Conservation (phyloP, 2,113 vertebrate genomes). For the Nerophis ophidion region DNA sequence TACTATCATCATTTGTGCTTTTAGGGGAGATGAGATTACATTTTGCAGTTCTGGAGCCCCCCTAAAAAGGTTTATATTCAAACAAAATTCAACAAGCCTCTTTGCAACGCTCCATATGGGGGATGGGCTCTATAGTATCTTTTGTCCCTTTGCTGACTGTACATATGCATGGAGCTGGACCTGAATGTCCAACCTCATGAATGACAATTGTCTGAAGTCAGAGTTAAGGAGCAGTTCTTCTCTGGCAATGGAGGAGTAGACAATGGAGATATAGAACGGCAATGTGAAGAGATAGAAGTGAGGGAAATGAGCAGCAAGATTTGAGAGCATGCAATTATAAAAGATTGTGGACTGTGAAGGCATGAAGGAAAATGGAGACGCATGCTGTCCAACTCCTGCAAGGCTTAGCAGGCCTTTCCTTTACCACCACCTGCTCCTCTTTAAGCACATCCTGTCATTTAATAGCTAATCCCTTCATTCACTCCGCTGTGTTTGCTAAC, state of each 20-base stretch:
- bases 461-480: constrained; percentile 78
- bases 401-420: constrained; percentile 59
- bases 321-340: constrained; percentile 33
- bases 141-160: constrained; percentile 70
- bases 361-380: constrained; percentile 30
- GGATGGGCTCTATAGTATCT: constrained; percentile 33
- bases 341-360: constrained; percentile 29
- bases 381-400: constrained; percentile 53
- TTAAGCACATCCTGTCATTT: constrained; percentile 74
- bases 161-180: constrained; percentile 78
- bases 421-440: constrained; percentile 69
- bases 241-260: constrained; percentile 59
- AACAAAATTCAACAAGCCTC: constrained; percentile 22
- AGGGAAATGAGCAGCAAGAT: constrained; percentile 24
- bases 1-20: too few species aligned
- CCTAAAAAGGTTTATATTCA: not conserved
- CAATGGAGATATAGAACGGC: constrained; percentile 46
- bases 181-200: constrained; percentile 70
- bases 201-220: constrained; percentile 71
- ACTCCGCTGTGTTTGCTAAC: constrained; percentile 62
- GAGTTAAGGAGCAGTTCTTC: constrained; percentile 68
- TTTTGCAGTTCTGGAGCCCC: too few species aligned
- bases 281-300: constrained; percentile 19
- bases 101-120: constrained; percentile 8
- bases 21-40: too few species aligned